Evolutionary conservation across 2,888 invertebrate species (phyloP), one percentile per base, ranked within the genome.

Genomic region (Calephelis perditalis): DNA sequence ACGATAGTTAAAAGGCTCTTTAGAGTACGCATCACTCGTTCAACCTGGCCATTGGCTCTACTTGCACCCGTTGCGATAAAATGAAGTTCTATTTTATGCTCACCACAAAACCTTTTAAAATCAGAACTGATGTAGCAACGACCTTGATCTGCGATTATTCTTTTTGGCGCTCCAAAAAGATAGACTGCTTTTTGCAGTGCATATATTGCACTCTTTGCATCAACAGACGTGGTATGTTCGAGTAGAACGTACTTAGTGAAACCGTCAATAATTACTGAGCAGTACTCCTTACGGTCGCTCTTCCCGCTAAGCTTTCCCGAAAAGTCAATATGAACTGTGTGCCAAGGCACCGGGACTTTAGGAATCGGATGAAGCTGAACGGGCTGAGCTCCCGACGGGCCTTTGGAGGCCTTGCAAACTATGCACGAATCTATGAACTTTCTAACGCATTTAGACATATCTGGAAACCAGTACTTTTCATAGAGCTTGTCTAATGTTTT

Each of bases 221-320:
- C 40, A 40, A 56, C 37, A 12, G n/a, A 40, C 9, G 12, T 7
- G 8, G 40, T 12, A 15, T 56, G 56, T 56, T 56, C n/a, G n/a
- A 56, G 43, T 10, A 56, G 8, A 15, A 56, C 56, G 56, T 43
- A 56, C 26, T 44, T 56, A 5, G 56, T 56, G 43, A 56, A 56
- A 2, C 15, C 56, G 26, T 56, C 56, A 9, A 56, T 56, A 7
- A 43, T n/a, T n/a, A 56, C 44, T 5, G 56, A 43, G 40, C 56
- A 56, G 9, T 44, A 56, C 6, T 56, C 15, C 15, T 15, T 56
- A 1, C 43, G 40, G 15, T 63, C 62, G 11, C 57, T 65, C 12
- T 63, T 63, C 0, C 59, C 65, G n/a, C 63, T 65, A 11, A 61
- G 36, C 26, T 61, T 61, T 0, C 63, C 63, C 0, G 65, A 49